Base-by-base conservation (phyloP, 1,140 invertebrate species). In the Cyclargus thomasi region DNA sequence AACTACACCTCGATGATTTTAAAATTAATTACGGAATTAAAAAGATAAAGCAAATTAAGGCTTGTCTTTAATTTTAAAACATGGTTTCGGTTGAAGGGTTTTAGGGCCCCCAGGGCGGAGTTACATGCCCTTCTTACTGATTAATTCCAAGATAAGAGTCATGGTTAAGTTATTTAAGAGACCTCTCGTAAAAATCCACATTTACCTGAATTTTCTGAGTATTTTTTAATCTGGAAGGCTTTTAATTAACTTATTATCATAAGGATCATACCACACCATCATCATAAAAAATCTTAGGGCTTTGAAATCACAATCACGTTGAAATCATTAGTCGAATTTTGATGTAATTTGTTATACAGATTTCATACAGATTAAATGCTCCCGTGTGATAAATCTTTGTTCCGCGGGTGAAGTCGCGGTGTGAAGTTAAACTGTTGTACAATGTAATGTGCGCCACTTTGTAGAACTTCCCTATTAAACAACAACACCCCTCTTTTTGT, bases 91-190 rank as follows among this genome's bases (percentile, higher is more conserved):
- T 8, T 29, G 29, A 47, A 47, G 10, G 39, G 39, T 47, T 47
- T 47, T 29, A 29, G 14, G 39, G 39, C 11, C 39, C 39, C 39
- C 14, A 47, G 39, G 39, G 39, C 39, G 39, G 39, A 47, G 39
- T 47, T 47, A 47, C 39, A 47, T 47, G 39, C 10, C 39, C 39
- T 47, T 47, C 11, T 47, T 47, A 8, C 39, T 16, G 39, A 47
- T 47, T 47, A 47, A 47, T 47, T 47, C 39, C 39, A 47, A 47
- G 39, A 47, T 47, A 47, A 47, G 14, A 47, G 39, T 47, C 39
- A 47, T 47, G 39, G 39, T 47, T 47, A 47, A 47, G 39, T 47
- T 47, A 47, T 47, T 47, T 47, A 47, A 47, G 39, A 47, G 39
- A 47, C 39, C 39, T 47, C 6, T 16, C 6, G 14, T 14, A 47